Evolutionary conservation across 1,140 invertebrate genomes (phyloP).

Genomic region (Heliconius nattereri): DNA sequence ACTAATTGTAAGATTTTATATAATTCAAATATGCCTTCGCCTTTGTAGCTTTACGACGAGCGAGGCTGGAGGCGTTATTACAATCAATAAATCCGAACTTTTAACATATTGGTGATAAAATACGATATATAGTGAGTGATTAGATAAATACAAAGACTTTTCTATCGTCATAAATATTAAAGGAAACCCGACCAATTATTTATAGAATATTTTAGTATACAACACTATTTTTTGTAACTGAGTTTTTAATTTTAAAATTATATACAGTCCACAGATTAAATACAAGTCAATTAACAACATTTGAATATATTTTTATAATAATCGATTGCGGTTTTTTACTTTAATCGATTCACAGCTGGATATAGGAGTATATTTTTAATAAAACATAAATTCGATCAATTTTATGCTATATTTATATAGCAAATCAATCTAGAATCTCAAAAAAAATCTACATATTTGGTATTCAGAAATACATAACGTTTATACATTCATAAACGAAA

Average conservation of each 20-base stretch:
- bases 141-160: conserved; percentile 20
- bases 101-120: conserved; percentile 62
- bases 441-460: no score
- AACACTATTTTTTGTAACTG: neutral
- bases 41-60: conserved; percentile 32
- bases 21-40: conserved; percentile 9
- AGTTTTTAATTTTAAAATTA: neutral
- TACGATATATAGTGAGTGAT: conserved; percentile 39
- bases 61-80: conserved; percentile 25
- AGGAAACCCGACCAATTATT: conserved; percentile 30
- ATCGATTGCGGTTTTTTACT: conserved; percentile 1
- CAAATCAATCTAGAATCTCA: neutral
- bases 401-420: no score
- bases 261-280: neutral
- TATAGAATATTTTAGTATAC: neutral
- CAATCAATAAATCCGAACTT: conserved; percentile 54
- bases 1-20: conserved; percentile 4
- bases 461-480: neutral
- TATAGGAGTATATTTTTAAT: neutral
- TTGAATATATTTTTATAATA: neutral
- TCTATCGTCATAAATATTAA: conserved; percentile 29
- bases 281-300: neutral
- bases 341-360: neutral
- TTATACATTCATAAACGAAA: neutral
- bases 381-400: neutral